A percentile compares a stretch with the other conserved stretches of the same genome.
phyloP scores from a whole-genome alignment of 2,888 invertebrate species.

The Dione juno region DNA sequence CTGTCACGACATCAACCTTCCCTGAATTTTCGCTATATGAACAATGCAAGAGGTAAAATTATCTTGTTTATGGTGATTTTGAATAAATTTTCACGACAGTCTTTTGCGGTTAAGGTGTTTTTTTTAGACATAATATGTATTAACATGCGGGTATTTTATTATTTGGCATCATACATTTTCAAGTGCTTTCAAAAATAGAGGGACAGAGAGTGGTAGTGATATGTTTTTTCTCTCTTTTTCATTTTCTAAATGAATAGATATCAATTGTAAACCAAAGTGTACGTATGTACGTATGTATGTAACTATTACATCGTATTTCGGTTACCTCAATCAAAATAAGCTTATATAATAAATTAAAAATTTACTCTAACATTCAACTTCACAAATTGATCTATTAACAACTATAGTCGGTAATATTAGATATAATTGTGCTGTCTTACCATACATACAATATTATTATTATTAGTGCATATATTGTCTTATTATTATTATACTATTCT shows the following conservation, averaged over 20 bases:
- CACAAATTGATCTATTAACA: too few species aligned
- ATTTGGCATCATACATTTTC: background rate
- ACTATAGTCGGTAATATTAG: too few species aligned
- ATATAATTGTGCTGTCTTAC: too few species aligned
- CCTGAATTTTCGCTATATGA: slow-evolving; percentile 16
- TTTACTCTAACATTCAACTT: background rate
- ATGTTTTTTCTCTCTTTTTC: background rate
- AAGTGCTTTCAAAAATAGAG: background rate
- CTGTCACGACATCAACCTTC: slow-evolving; percentile 22
- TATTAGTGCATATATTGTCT: too few species aligned
- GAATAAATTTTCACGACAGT: slow-evolving; percentile 1
- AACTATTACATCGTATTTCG: too few species aligned
- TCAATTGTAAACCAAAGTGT: too few species aligned
- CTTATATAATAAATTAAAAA: too few species aligned
- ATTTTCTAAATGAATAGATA: too few species aligned
- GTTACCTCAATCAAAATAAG: too few species aligned
- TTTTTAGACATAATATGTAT: background rate
- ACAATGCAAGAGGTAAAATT: slow-evolving; percentile 21
- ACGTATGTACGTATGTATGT: too few species aligned
- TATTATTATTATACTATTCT: too few species aligned
- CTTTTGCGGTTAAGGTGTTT: background rate
- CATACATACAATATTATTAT: too few species aligned
- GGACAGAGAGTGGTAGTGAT: background rate
- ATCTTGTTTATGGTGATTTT: slow-evolving; percentile 21
- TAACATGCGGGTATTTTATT: background rate